A percentile compares a stretch with the other conserved stretches of the same genome.
These are phyloP conservation scores for Trachemys scripta DNA, from an alignment of 2,113 vertebrate species.

Conservation along the genomic window DNA sequence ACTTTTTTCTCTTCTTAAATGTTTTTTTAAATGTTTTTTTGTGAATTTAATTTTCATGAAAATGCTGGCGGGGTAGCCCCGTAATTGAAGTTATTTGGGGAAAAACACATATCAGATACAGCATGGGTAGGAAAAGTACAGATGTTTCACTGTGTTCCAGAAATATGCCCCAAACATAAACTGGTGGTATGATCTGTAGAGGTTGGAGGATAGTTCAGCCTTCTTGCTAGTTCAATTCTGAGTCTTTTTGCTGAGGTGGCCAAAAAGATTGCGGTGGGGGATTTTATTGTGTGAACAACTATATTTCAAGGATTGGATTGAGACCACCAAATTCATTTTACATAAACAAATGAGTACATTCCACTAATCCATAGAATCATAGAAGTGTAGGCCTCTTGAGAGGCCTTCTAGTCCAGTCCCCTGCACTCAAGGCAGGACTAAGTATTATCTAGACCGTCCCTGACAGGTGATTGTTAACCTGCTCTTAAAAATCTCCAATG, in stretches of 20 bases:
- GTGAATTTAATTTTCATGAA: neutral
- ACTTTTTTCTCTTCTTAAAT: neutral
- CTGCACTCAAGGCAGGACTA: neutral
- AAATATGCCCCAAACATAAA: neutral
- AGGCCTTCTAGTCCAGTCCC: neutral
- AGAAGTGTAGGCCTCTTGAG: neutral
- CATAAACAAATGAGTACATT: neutral
- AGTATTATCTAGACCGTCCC: neutral
- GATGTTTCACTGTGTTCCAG: neutral
- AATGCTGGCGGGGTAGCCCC: neutral
- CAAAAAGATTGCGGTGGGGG: neutral
- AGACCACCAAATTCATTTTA: neutral
- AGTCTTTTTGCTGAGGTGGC: neutral
- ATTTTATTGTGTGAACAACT: neutral
- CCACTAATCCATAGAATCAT: neutral
- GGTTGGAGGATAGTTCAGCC: neutral
- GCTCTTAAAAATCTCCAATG: neutral
- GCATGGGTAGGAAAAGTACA: neutral
- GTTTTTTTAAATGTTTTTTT: too few species aligned
- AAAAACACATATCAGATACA: neutral
- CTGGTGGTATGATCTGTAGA: neutral
- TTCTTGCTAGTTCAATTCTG: neutral
- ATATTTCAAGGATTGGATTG: neutral
- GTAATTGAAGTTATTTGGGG: neutral
- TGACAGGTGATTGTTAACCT: neutral